A percentile compares a stretch with the other conserved stretches of the same genome.
Evolutionary conservation across 2,797 vertebrate species (phyloP).

Genomic region (Rhadinocentrus ornatus): DNA sequence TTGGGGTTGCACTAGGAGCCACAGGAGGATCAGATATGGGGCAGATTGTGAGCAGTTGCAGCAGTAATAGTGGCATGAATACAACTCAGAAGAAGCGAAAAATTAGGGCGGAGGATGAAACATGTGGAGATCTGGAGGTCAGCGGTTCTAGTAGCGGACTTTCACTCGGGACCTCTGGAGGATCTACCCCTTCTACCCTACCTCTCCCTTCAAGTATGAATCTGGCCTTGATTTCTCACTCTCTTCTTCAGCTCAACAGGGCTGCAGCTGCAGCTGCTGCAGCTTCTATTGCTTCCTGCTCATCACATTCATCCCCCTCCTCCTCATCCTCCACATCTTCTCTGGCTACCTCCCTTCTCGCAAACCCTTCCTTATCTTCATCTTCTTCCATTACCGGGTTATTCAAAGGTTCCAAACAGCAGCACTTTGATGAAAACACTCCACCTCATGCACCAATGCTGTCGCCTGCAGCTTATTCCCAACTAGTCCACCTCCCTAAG

Average conservation of each 20-base stretch:
- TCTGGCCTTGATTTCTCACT: constrained; percentile 84
- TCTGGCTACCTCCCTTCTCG: constrained; percentile 74
- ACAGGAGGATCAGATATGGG: constrained; percentile 71
- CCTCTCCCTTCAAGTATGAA: constrained; percentile 83
- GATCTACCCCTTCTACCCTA: constrained; percentile 77
- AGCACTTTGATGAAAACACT: constrained; percentile 85
- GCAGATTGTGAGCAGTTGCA: constrained; percentile 58
- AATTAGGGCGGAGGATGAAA: constrained; percentile 76
- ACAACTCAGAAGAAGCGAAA: constrained; percentile 78
- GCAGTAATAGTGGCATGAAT: constrained; percentile 51
- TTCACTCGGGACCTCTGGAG: constrained; percentile 69
- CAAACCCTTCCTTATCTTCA: constrained; percentile 77
- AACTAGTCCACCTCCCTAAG: constrained; percentile 82
- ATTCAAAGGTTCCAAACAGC: constrained; percentile 80
- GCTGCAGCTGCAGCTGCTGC: constrained; percentile 79
- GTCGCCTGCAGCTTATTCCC: constrained; percentile 81
- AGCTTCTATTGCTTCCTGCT: constrained; percentile 70
- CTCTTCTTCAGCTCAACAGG: constrained; percentile 84
- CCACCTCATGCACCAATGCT: constrained; percentile 80
- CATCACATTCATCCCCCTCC: constrained; percentile 66
- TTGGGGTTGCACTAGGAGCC: constrained; percentile 78
- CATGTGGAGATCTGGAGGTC: constrained; percentile 71
- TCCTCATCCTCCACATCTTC: constrained; percentile 78
- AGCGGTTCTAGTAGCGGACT: constrained; percentile 59
- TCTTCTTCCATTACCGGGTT: constrained; percentile 79